Percentiles rank a stretch among this genome's conserved stretches.
These are phyloP conservation scores for Dromiciops gliroides DNA, from an alignment of 2,113 vertebrate species.

Conservation along the genomic window DNA sequence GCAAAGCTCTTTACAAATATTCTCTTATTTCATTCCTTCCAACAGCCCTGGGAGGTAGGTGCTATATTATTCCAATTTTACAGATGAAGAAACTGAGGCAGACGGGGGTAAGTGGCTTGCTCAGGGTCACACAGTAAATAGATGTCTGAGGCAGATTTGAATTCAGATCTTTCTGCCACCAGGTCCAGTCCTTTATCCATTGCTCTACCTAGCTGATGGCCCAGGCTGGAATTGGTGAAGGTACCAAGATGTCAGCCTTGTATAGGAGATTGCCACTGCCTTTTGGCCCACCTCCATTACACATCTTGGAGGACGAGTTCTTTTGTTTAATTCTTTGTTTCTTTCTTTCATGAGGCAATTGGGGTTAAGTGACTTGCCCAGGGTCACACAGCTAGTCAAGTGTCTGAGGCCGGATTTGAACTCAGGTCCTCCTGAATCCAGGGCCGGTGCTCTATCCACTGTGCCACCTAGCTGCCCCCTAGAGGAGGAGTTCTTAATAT, in stretches of 20 bases:
- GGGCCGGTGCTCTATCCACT: too few relatives aligned
- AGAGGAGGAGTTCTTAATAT: neutral
- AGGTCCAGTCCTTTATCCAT: neutral
- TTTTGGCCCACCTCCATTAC: neutral
- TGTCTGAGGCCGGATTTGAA: too few relatives aligned
- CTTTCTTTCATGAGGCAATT: too few relatives aligned
- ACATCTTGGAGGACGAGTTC: neutral
- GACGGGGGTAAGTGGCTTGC: neutral
- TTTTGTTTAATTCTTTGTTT: too few relatives aligned
- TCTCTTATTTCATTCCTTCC: neutral
- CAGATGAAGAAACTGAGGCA: neutral
- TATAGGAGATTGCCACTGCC: neutral
- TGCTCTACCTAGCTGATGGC: neutral
- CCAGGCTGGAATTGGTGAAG: neutral
- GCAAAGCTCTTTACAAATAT: neutral
- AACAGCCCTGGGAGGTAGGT: neutral
- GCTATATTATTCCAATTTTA: neutral
- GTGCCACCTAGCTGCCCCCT: too few relatives aligned
- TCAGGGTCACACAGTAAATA: neutral
- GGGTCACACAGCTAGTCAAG: too few relatives aligned
- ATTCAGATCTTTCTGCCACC: neutral
- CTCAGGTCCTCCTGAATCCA: too few relatives aligned
- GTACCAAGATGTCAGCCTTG: neutral
- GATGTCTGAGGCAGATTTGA: neutral
- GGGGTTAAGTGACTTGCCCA: too few relatives aligned